These are phyloP conservation scores for Periparus ater DNA, from an alignment of 2,797 vertebrate genomes.

Conservation along the genomic window DNA sequence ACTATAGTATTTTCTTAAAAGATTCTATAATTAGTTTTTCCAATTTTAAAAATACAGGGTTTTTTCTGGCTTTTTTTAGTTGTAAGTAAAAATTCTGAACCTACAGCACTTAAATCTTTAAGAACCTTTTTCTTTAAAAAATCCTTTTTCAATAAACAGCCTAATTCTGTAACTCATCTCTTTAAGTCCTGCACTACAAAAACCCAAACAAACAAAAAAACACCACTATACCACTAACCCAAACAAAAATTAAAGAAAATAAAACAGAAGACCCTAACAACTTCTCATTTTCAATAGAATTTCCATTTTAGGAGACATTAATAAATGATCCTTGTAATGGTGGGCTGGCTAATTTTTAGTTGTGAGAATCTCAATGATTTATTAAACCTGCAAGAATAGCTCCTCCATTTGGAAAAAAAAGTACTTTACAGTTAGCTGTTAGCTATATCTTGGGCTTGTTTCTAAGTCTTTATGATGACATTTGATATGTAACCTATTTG, in stretches of 20 bases:
- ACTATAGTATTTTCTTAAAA: background rate
- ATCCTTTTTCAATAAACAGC: background rate
- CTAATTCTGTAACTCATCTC: background rate
- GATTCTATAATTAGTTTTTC: background rate
- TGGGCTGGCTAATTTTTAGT: background rate
- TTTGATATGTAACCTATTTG: conserved; percentile 11
- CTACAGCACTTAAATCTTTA: background rate
- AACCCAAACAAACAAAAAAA: background rate
- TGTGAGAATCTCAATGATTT: background rate
- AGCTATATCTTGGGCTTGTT: background rate
- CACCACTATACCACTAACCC: background rate
- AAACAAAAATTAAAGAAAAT: background rate
- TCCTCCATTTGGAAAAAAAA: background rate
- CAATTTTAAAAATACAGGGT: background rate
- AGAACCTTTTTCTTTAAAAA: background rate
- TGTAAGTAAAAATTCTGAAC: background rate
- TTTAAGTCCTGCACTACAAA: background rate
- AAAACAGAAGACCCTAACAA: background rate
- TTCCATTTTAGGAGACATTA: background rate
- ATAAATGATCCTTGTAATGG: background rate
- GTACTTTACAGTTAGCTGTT: background rate
- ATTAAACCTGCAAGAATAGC: background rate
- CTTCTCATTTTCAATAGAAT: background rate
- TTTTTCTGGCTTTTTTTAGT: background rate
- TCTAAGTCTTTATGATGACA: background rate